Base-by-base conservation (phyloP, 2,888 invertebrate genomes). In the Drosophila niveifrons region DNA sequence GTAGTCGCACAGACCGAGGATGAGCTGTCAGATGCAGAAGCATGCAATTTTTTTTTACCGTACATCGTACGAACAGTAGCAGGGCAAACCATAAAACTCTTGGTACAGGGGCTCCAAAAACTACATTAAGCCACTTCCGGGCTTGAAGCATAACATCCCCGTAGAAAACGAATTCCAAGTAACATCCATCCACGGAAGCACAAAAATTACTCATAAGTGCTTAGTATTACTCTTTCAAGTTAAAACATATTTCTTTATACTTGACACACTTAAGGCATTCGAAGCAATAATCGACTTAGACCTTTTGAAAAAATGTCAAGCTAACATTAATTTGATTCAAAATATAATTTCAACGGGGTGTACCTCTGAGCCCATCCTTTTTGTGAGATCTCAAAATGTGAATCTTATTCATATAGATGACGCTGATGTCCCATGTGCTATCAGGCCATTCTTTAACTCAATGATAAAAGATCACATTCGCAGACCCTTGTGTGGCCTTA, bases 401-500 rank as follows among this genome's bases (percentile, higher is more conserved):
- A 57, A 47, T 31, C 23, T 46, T 34, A 56, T 34, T 31, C 18
- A 47, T n/a, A 36, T 56, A n/a, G 31, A 44, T 8, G 46, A 56
- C 15, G 13, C 17, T 13, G 56, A 46, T 7, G 46, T 46, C 6
- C 46, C 46, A 34, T 34, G 11, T 34, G 11, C 29, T 31, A 31
- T 31, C 29, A 31, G 29, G 29, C 29, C 29, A 8, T 31, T 31
- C 29, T 31, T 31, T 10, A 31, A 31, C 29, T 31, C 29, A 31
- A 31, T 31, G 29, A 31, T 31, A 31, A 31, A 31, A 2, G 29
- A 31, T 31, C 29, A 31, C 29, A 31, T 31, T 31, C 29, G 29
- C 29, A 31, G 29, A 29, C 29, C 29, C 9, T 29, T 29, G 29
- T 29, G 29, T 29, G 29, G 29, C 48, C 36, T 36, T 36, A 39